Percentiles rank a stretch among this genome's conserved stretches.
phyloP scores from a whole-genome alignment of 2,888 invertebrate genomes.

The Rhamnusium bicolor region DNA sequence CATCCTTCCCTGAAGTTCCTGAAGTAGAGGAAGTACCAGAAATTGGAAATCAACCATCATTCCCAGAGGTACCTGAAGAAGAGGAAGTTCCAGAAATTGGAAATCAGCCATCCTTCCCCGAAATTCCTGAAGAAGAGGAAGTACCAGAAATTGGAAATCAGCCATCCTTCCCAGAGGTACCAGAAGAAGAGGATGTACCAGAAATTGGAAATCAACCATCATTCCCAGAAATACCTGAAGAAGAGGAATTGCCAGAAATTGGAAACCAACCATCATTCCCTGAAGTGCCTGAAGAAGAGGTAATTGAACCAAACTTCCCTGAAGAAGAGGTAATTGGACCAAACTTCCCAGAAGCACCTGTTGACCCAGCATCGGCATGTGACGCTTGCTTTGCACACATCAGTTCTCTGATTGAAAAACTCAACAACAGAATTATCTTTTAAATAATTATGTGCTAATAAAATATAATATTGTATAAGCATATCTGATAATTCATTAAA shows the following conservation, averaged over 20 bases:
- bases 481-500: not conserved
- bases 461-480: not conserved
- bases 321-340: too few species aligned
- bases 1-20: slow-evolving; percentile 9
- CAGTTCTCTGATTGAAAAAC: slow-evolving; percentile 3
- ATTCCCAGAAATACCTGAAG: not conserved
- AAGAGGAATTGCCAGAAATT: not conserved
- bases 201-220: not conserved
- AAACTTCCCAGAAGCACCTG: not conserved
- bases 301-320: too few species aligned
- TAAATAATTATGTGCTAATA: not conserved
- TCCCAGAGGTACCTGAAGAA: not conserved
- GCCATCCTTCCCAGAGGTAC: too few species aligned
- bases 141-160: too few species aligned
- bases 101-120: slow-evolving; percentile 5
- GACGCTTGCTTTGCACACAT: slow-evolving; percentile 30
- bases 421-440: slow-evolving; percentile 1
- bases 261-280: slow-evolving; percentile 21
- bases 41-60: slow-evolving; percentile 6
- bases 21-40: not conserved
- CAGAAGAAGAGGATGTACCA: too few species aligned
- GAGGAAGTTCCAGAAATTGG: not conserved
- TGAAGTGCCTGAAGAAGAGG: not conserved
- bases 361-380: not conserved
- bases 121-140: not conserved